A percentile compares a stretch with the other conserved stretches of the same genome.
Evolutionary conservation across 2,888 invertebrate species (phyloP).

Genomic region (Melanchra persicariae): DNA sequence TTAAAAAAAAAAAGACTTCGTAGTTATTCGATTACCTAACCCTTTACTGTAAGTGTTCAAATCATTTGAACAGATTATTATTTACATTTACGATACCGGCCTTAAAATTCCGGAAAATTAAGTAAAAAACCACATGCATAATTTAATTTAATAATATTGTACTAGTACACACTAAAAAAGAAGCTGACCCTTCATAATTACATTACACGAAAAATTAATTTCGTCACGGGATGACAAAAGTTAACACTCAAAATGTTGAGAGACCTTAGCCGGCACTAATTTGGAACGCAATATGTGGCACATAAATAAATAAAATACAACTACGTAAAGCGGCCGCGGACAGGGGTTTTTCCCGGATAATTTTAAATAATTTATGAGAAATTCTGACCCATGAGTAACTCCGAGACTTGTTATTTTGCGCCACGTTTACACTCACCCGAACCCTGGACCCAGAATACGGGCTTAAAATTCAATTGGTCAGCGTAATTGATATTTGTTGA

Average conservation of each 20-base stretch:
- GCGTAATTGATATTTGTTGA: conserved; percentile 62
- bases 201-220: conserved; percentile 55
- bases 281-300: conserved; percentile 79
- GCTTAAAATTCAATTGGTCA: conserved; percentile 61
- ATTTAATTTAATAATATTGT: conserved; percentile 9
- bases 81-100: background rate
- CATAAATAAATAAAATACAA: conserved; percentile 76
- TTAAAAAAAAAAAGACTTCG: background rate
- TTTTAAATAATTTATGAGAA: conserved; percentile 90
- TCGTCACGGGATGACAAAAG: conserved; percentile 51
- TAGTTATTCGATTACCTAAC: background rate
- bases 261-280: conserved; percentile 72
- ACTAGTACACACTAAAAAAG: conserved; percentile 26
- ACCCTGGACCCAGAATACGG: conserved; percentile 11
- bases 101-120: background rate
- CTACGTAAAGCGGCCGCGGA: conserved; percentile 74
- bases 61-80: conserved; percentile 6
- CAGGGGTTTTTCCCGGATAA: conserved; percentile 88
- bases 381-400: conserved; percentile 82
- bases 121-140: conserved; percentile 3
- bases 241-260: conserved; percentile 46
- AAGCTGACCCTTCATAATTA: conserved; percentile 37
- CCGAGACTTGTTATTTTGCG: conserved; percentile 55
- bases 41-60: background rate
- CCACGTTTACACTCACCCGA: conserved; percentile 51